Percentiles rank a stretch among this genome's conserved stretches.
Conservation (phyloP, 1,140 invertebrate species). For the Philaenus spumarius region DNA sequence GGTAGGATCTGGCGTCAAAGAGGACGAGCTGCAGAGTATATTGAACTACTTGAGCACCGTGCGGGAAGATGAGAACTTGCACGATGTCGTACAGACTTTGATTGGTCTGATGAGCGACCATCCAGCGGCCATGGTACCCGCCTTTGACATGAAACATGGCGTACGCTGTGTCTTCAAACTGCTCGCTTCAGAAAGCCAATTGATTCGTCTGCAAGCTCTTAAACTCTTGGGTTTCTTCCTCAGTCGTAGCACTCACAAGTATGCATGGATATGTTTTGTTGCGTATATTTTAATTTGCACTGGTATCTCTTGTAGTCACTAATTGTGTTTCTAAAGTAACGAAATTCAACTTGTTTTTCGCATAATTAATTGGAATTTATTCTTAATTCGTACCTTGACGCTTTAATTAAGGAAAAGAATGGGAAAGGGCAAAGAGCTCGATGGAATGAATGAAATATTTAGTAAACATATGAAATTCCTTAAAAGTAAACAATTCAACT, state of each 20-base stretch:
- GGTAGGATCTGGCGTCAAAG: constrained; percentile 94
- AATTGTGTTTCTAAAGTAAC: too few species aligned
- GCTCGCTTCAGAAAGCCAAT: constrained; percentile 87
- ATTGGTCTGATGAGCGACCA: constrained; percentile 97
- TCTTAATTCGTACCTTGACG: too few species aligned
- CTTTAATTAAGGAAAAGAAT: too few species aligned
- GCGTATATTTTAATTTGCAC: constrained; percentile 40
- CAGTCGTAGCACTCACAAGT: constrained; percentile 93
- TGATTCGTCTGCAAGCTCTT: constrained; percentile 90
- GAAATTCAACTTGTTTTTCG: too few species aligned
- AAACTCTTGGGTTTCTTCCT: constrained; percentile 94
- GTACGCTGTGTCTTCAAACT: constrained; percentile 96
- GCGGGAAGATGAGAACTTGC: constrained; percentile 91
- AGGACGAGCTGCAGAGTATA: constrained; percentile 97
- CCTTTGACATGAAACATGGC: constrained; percentile 96
- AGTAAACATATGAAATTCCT: too few species aligned
- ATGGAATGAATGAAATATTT: too few species aligned
- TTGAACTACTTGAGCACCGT: constrained; percentile 77
- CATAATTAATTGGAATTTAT: too few species aligned
- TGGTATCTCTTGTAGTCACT: too few species aligned
- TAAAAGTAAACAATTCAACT: too few species aligned
- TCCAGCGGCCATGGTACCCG: constrained; percentile 96
- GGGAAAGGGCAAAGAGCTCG: too few species aligned
- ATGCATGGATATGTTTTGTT: too few species aligned
- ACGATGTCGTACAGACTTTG: constrained; percentile 95